phyloP scores from a whole-genome alignment of 2,888 invertebrate species.

The Pachydiplax longipennis region DNA sequence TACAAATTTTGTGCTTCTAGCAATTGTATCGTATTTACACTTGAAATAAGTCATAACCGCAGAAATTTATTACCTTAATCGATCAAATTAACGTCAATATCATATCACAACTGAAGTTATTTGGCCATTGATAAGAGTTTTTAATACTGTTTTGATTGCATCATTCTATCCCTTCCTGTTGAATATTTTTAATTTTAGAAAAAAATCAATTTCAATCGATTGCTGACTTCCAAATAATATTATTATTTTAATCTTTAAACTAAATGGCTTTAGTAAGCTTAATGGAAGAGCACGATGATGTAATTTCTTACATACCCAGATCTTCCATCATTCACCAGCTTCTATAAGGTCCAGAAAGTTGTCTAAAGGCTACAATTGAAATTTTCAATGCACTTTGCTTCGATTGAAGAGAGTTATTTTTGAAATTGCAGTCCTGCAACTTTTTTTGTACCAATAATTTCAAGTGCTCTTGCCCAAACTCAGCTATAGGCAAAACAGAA shows the following conservation, averaged over 20 bases:
- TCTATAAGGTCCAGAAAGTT: background rate
- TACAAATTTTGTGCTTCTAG: background rate
- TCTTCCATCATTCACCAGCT: background rate
- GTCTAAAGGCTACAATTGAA: background rate
- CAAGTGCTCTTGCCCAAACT: slow-evolving; percentile 42
- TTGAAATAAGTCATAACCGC: background rate
- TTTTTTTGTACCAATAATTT: slow-evolving; percentile 12
- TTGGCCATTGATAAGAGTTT: background rate
- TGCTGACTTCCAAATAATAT: background rate
- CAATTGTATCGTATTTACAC: background rate
- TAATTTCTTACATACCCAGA: slow-evolving; percentile 17
- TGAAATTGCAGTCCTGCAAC: background rate
- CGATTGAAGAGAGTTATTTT: background rate
- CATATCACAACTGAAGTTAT: background rate
- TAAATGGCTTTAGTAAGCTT: background rate
- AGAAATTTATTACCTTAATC: background rate
- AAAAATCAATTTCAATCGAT: background rate
- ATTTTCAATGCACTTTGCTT: background rate
- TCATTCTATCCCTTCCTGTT: background rate
- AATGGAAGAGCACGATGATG: slow-evolving; percentile 25
- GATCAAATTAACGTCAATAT: background rate
- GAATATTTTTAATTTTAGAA: background rate
- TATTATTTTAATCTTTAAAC: background rate
- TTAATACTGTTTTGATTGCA: background rate
- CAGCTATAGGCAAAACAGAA: background rate